phyloP scores from a whole-genome alignment of 2,888 invertebrate species.

The Drosophila cognata region DNA sequence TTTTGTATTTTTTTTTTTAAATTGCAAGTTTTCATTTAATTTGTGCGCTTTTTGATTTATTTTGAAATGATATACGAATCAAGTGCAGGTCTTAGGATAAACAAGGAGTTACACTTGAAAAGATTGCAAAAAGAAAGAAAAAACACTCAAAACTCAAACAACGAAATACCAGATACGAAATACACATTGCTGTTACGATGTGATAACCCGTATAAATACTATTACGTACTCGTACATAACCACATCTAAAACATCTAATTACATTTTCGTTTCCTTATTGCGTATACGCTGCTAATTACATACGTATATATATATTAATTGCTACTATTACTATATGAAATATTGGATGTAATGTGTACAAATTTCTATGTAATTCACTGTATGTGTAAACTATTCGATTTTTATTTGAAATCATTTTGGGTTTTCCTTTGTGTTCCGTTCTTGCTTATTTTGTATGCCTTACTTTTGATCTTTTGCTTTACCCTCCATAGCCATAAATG shows the following conservation, averaged over 20 bases:
- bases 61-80: not conserved
- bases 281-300: constrained; percentile 70
- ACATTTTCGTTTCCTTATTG: constrained; percentile 63
- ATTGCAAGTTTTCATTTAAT: not conserved
- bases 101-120: constrained; percentile 4
- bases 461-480: constrained; percentile 29
- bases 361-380: constrained; percentile 84
- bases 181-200: constrained; percentile 52
- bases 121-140: constrained; percentile 3
- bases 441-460: constrained; percentile 38
- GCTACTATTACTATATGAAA: constrained; percentile 72
- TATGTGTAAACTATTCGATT: constrained; percentile 78
- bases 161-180: constrained; percentile 42
- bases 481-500: constrained; percentile 33
- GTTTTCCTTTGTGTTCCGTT: constrained; percentile 6
- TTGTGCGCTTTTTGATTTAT: not conserved
- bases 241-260: constrained; percentile 53
- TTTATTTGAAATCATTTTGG: constrained; percentile 35
- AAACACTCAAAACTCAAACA: not conserved
- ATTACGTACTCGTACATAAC: constrained; percentile 26
- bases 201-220: constrained; percentile 34
- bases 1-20: too few species aligned
- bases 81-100: constrained; percentile 1
- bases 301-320: constrained; percentile 66
- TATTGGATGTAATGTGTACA: constrained; percentile 84